A percentile compares a stretch with the other conserved stretches of the same genome.
These are phyloP conservation scores for Anthoptus insignis DNA, from an alignment of 2,888 invertebrate species.

Conservation along the genomic window DNA sequence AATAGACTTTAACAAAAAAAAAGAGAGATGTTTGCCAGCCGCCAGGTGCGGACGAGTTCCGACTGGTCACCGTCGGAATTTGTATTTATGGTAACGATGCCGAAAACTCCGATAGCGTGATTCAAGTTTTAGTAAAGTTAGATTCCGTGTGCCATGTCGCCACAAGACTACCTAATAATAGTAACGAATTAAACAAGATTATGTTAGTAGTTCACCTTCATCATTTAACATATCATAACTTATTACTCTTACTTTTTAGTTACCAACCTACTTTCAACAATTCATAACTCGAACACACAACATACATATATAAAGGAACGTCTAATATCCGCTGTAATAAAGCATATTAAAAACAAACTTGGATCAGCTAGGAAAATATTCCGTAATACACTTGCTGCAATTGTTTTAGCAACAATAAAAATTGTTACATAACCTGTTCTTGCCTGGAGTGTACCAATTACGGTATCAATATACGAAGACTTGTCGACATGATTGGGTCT, in stretches of 20 bases:
- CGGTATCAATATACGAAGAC: constrained; percentile 75
- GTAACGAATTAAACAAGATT: no score
- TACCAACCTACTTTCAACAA: neutral
- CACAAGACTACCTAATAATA: no score
- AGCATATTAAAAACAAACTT: constrained; percentile 40
- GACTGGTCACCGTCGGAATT: no score
- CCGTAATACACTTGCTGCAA: constrained; percentile 41
- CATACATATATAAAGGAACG: neutral
- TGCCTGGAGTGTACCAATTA: constrained; percentile 53
- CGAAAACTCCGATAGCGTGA: no score
- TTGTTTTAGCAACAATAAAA: constrained; percentile 4
- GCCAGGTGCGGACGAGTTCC: no score
- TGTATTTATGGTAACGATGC: no score
- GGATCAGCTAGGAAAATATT: constrained; percentile 43
- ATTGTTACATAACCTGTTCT: constrained; percentile 18
- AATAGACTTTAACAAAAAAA: no score
- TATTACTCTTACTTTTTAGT: neutral
- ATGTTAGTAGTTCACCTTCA: no score
- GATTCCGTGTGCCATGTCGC: no score
- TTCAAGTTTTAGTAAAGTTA: no score
- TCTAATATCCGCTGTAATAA: constrained; percentile 22
- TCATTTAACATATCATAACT: no score
- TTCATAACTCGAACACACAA: neutral
- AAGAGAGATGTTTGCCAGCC: no score
- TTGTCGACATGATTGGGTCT: constrained; percentile 67